Base-by-base conservation (phyloP, 1,140 invertebrate species). In the Drusus annulatus region DNA sequence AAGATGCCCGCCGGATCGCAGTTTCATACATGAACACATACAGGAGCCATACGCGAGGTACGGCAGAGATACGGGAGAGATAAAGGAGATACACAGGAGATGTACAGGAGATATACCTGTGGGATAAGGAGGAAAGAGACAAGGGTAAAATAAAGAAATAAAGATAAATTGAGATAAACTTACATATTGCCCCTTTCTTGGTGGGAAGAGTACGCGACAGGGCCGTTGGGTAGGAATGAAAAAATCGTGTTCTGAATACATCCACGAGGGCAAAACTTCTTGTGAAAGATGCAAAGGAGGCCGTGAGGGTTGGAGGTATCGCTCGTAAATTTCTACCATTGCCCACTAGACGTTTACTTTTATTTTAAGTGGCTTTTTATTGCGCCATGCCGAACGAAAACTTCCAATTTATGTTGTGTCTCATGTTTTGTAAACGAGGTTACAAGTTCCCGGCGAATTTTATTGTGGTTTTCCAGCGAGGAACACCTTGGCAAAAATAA, bases 141-240 rank as follows among this genome's bases (percentile, higher is more conserved):
- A 80, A 80, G 82, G 82, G 82, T 83, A 80, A 83, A 81, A 83
- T 83, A 83, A 80, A 83, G 82, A 83, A 81, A 83, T 83, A 83
- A 83, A 83, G 82, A 83, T 83, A 83, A 81, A 83, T 83, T 83
- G 82, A 83, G 82, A 83, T 83, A 83, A 83, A 83, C 82, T 83
- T 79, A 79, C 82, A 81, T 80, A 80, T 79, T 63, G 78, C 78
- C 80, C 73, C 52, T 73, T 36, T 63, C 65, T 28, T 21, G 23
- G 62, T 4, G 51, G 75, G 62, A 25, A 25, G 60, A 19, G 63
- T 23, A 58, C 25, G 69, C 76, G 81, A 65, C 79, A 73, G 79
- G 58, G 23, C 71, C 36, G 69, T 68, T 58, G 81, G 81, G 58
- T 54, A 51, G 78, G 74, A 52, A 78, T 80, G 78, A 82, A 76